Base-by-base conservation (phyloP, 2,888 invertebrate species). In the Antitype chi region DNA sequence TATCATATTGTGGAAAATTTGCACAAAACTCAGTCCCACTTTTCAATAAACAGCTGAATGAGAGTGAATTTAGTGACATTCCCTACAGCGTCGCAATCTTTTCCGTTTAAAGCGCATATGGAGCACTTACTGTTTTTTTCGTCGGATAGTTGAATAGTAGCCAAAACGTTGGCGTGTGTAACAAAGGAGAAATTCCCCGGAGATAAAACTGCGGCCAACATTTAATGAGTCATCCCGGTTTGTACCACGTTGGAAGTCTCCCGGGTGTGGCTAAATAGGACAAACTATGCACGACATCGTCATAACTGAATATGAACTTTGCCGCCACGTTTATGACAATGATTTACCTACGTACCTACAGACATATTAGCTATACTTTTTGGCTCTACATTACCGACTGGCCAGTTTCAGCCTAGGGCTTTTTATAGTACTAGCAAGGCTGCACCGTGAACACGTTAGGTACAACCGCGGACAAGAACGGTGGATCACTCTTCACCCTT, bases 151-250 rank as follows among this genome's bases (percentile, higher is more conserved):
- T 94, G 94, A 94, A 91, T 85, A 74, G 81, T 80, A 87, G 94
- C 94, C 94, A 94, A 93, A 90, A 90, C 86, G 86, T 82, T 88
- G 88, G 89, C 82, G 81, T 77, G 82, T 85, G 83, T 90, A 90
- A 93, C 93, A 94, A 93, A 91, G 91, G 91, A 92, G 90, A 92
- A 91, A 92, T 92, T 92, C 91, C 90, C 89, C 85, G 76, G 87
- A 89, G 91, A 89, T 89, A 90, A 91, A 83, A 89, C 87, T 85
- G 89, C 81, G 87, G 88, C 88, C 85, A 89, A 88, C 87, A 87
- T 89, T 86, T 87, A 86, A 85, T 94, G 94, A 94, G 88, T 94
- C 94, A 94, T 81, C 85, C 81, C 79, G 86, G 86, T 85, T 81
- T 85, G 80, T 86, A 85, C 89, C 62, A 76, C 74, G 83, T 80